A percentile compares a stretch with the other conserved stretches of the same genome.
phyloP scores from a whole-genome alignment of 2,113 vertebrate genomes.

The Mobula hypostoma region DNA sequence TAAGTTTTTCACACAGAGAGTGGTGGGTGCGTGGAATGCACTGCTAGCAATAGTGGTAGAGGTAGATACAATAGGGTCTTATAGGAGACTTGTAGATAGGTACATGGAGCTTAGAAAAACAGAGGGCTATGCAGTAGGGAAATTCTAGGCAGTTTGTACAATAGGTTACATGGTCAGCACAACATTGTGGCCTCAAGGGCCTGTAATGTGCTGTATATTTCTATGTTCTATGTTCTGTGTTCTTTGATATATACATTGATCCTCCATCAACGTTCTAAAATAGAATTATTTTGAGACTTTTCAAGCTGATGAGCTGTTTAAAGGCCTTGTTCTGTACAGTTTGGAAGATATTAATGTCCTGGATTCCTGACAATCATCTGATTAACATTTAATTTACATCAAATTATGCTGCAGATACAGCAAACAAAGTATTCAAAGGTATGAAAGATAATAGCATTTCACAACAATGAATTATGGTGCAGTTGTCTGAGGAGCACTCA shows the following conservation, averaged over 20 bases:
- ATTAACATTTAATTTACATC: conserved; percentile 21
- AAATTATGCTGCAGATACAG: neutral
- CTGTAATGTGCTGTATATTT: too few species aligned
- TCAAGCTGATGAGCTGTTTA: neutral
- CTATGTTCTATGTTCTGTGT: neutral
- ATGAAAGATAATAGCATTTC: neutral
- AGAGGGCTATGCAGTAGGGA: too few species aligned
- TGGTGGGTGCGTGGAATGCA: too few species aligned
- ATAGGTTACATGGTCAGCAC: too few species aligned
- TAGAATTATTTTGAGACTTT: neutral
- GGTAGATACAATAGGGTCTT: too few species aligned
- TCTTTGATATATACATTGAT: neutral
- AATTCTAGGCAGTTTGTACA: too few species aligned
- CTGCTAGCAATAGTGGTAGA: too few species aligned
- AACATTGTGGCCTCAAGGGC: too few species aligned
- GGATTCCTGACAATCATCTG: neutral
- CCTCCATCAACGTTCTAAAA: neutral
- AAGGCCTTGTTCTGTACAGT: neutral
- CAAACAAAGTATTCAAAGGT: neutral
- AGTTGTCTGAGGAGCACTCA: too few species aligned
- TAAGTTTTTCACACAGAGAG: too few species aligned
- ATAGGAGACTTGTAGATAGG: too few species aligned
- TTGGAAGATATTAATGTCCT: neutral
- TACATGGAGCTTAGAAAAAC: too few species aligned
- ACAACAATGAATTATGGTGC: neutral